phyloP scores from a whole-genome alignment of 2,113 vertebrate species.

The Tympanuchus pallidicinctus region DNA sequence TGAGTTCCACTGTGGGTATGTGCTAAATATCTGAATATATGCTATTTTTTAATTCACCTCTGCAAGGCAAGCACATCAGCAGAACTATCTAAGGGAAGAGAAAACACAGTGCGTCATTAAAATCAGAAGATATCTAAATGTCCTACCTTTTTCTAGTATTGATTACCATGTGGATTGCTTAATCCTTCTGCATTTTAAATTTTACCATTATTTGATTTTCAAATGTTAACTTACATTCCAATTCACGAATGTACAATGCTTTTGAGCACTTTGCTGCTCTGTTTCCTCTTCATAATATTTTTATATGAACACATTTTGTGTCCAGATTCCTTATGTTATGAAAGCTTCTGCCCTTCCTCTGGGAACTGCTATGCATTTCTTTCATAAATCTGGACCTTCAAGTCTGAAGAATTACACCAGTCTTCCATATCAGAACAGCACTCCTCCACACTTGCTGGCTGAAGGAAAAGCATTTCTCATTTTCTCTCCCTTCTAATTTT shows the following conservation, averaged over 20 bases:
- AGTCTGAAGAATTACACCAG: background rate
- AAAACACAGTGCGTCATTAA: slow-evolving; percentile 54
- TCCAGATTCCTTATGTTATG: background rate
- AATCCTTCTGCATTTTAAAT: slow-evolving; percentile 19
- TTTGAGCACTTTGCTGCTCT: background rate
- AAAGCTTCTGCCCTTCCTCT: background rate
- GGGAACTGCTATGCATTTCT: slow-evolving; percentile 31
- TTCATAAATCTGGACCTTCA: slow-evolving; percentile 31
- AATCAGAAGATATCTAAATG: slow-evolving; percentile 46
- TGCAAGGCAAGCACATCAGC: slow-evolving; percentile 51
- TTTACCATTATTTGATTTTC: background rate
- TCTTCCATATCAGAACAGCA: background rate
- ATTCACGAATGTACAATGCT: background rate
- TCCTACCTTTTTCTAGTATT: slow-evolving; percentile 28
- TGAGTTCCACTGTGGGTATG: slow-evolving; percentile 56
- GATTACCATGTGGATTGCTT: slow-evolving; percentile 29
- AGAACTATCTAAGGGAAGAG: slow-evolving; percentile 65
- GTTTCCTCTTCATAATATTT: background rate
- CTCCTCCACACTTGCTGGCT: slow-evolving; percentile 1
- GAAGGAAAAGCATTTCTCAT: slow-evolving; percentile 1
- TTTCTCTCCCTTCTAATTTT: slow-evolving; percentile 54
- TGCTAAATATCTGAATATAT: slow-evolving; percentile 66
- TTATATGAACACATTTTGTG: slow-evolving; percentile 1
- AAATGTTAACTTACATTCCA: slow-evolving; percentile 1
- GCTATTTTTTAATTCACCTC: slow-evolving; percentile 64